Conservation (phyloP, 1,140 invertebrate species). For the Bilobella aurantiaca region DNA sequence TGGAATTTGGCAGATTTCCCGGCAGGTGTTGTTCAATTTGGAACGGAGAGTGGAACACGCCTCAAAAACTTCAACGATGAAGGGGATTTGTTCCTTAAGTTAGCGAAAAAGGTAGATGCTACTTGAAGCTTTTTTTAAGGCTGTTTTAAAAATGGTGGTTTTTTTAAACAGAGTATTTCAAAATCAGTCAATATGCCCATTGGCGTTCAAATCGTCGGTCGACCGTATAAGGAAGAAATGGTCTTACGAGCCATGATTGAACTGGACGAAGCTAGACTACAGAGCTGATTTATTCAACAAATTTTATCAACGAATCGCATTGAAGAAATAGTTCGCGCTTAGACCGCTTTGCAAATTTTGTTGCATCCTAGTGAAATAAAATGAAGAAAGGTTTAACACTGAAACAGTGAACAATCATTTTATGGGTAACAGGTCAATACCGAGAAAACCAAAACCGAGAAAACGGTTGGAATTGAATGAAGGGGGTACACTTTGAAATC, state of each 20-base stretch:
- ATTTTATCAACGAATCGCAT: not conserved
- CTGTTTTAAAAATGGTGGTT: not conserved
- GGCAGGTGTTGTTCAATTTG: constrained; percentile 38
- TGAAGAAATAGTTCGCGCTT: no score
- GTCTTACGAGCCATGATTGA: constrained; percentile 37
- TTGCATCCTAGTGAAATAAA: no score
- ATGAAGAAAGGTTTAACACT: no score
- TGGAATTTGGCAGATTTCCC: constrained; percentile 40
- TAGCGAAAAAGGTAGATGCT: constrained; percentile 36
- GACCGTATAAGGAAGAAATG: constrained; percentile 42
- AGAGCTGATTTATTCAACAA: no score
- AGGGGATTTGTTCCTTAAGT: constrained; percentile 32
- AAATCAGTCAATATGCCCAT: constrained; percentile 39
- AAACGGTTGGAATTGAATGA: no score
- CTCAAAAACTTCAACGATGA: constrained; percentile 36
- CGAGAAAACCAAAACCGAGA: no score
- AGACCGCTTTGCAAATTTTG: no score
- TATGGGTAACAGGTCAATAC: no score
- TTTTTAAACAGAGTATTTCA: constrained; percentile 3
- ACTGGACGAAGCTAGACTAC: constrained; percentile 13
- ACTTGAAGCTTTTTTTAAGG: not conserved
- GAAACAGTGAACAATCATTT: no score
- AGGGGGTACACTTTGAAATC: no score
- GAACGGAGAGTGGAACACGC: constrained; percentile 37
- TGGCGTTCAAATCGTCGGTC: constrained; percentile 39